Evolutionary conservation across 2,113 vertebrate genomes (phyloP).

Genomic region (Melanostigma gelatinosum): DNA sequence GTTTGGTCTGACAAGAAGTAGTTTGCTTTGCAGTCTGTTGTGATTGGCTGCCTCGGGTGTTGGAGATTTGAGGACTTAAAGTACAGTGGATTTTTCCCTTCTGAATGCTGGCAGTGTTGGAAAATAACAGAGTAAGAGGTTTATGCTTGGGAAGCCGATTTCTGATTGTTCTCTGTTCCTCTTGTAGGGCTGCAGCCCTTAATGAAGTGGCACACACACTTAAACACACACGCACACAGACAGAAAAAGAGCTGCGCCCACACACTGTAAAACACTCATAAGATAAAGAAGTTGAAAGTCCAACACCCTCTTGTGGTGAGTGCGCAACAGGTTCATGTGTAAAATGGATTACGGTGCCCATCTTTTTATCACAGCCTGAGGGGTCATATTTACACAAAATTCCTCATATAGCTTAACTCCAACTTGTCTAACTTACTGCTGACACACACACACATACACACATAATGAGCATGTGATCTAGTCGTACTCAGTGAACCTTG

Average conservation of each 20-base stretch:
- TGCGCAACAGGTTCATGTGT: constrained; percentile 25
- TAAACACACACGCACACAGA: constrained; percentile 2
- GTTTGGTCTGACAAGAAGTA: neutral
- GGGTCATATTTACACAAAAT: constrained; percentile 43
- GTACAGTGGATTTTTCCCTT: constrained; percentile 66
- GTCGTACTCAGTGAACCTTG: constrained; percentile 72
- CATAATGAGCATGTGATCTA: constrained; percentile 68
- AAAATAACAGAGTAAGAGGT: constrained; percentile 78
- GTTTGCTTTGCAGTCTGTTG: constrained; percentile 25
- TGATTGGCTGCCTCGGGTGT: constrained; percentile 44
- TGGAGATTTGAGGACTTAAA: constrained; percentile 72
- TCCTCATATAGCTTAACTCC: constrained; percentile 38
- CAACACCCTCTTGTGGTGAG: constrained; percentile 32
- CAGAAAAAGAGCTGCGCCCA: constrained; percentile 17
- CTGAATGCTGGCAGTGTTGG: constrained; percentile 70
- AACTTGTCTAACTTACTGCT: constrained; percentile 22
- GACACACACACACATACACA: constrained; percentile 14
- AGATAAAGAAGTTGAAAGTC: constrained; percentile 58
- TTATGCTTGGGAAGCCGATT: constrained; percentile 76
- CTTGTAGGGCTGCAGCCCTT: constrained; percentile 54
- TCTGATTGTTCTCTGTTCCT: constrained; percentile 74
- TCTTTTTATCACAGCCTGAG: constrained; percentile 35
- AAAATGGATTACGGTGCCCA: constrained; percentile 25
- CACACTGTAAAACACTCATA: constrained; percentile 31
- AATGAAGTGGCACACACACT: constrained; percentile 48